Percentiles rank a stretch among this genome's conserved stretches.
phyloP scores from a whole-genome alignment of 2,113 vertebrate genomes.

The Ornithorhynchus anatinus region DNA sequence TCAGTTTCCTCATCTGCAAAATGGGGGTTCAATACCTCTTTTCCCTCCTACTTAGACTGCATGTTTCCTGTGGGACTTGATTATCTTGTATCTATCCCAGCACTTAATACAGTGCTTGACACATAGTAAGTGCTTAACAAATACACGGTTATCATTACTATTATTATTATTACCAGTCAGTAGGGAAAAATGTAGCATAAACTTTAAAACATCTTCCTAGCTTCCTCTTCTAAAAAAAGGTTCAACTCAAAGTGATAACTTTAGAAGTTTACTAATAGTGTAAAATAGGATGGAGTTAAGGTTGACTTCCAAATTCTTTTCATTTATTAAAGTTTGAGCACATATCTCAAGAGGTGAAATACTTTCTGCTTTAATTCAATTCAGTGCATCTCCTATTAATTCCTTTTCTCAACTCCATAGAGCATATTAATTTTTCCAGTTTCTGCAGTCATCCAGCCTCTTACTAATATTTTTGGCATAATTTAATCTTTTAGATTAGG shows the following conservation, averaged over 20 bases:
- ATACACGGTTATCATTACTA: too few species aligned
- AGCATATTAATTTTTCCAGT: not conserved
- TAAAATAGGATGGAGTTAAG: not conserved
- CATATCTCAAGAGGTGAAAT: not conserved
- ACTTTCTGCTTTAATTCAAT: not conserved
- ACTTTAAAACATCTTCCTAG: not conserved
- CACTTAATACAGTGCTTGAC: too few species aligned
- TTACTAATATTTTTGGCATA: conserved; percentile 7
- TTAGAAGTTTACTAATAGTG: not conserved
- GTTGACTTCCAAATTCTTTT: conserved; percentile 6
- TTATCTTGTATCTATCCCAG: too few species aligned
- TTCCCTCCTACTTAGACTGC: too few species aligned
- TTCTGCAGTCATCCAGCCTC: not conserved
- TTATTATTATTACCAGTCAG: too few species aligned
- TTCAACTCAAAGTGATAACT: not conserved
- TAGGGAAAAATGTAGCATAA: too few species aligned
- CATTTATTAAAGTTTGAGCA: conserved; percentile 5
- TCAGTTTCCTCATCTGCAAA: too few species aligned
- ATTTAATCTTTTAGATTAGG: conserved; percentile 36
- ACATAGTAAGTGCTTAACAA: too few species aligned
- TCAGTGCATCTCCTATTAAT: not conserved
- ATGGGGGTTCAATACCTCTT: too few species aligned
- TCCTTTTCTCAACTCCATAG: not conserved
- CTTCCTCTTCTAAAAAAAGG: not conserved
- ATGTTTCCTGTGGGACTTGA: too few species aligned